These are phyloP conservation scores for Drosophila parabipectinata DNA, from an alignment of 1,140 invertebrate species.

Conservation along the genomic window DNA sequence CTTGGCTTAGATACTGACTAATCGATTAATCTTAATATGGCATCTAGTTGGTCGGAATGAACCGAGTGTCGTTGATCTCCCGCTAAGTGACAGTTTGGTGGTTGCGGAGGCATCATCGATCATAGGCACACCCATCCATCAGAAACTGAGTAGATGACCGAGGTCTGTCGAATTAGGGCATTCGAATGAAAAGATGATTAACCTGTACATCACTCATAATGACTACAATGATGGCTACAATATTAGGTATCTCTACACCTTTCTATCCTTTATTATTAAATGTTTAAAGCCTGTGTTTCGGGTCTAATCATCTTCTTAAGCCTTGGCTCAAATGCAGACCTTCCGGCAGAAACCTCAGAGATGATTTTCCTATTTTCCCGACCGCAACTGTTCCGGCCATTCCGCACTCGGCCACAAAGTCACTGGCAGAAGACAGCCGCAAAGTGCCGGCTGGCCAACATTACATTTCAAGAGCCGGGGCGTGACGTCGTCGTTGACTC, in stretches of 20 bases:
- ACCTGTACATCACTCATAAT: slow-evolving; percentile 11
- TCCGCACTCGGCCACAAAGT: slow-evolving; percentile 17
- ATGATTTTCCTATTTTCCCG: slow-evolving; percentile 29
- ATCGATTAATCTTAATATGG: slow-evolving; percentile 47
- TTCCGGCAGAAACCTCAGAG: background rate
- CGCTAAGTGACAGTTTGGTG: slow-evolving; percentile 6
- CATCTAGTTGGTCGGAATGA: slow-evolving; percentile 9
- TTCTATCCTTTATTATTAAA: no score
- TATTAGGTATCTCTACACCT: no score
- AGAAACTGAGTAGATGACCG: slow-evolving; percentile 1
- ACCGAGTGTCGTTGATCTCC: slow-evolving; percentile 19
- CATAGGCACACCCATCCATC: slow-evolving; percentile 29
- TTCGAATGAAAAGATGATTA: slow-evolving; percentile 11
- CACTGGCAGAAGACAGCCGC: slow-evolving; percentile 10
- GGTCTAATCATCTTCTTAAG: background rate
- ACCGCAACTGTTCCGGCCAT: slow-evolving; percentile 27
- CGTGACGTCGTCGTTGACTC: slow-evolving; percentile 24
- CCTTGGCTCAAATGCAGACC: background rate
- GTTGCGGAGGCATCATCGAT: slow-evolving; percentile 17
- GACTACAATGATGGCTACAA: background rate
- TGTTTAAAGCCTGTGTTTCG: no score
- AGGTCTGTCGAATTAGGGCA: slow-evolving; percentile 28
- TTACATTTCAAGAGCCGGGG: slow-evolving; percentile 8
- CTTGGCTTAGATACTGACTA: slow-evolving; percentile 3
- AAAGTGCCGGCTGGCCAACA: slow-evolving; percentile 27